Conservation (phyloP, 2,113 vertebrate species). For the Micromys minutus region DNA sequence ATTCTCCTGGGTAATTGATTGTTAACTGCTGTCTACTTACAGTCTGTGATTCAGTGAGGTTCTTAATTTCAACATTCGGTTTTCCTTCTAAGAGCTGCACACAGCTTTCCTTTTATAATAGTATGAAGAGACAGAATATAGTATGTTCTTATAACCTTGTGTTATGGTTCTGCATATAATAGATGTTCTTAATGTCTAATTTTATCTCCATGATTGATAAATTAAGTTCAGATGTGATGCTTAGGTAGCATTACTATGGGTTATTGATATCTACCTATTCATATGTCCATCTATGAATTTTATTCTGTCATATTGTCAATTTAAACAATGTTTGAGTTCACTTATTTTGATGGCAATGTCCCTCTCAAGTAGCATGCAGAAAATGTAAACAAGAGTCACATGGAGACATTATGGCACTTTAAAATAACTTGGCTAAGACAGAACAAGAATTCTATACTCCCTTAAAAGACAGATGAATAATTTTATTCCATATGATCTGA, state of each 20-base stretch:
- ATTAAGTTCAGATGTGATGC: not conserved
- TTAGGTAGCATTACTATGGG: not conserved
- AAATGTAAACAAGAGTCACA: not conserved
- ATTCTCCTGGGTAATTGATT: not conserved
- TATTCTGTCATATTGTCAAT: not conserved
- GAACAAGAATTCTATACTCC: not conserved
- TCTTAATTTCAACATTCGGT: not conserved
- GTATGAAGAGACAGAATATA: not conserved
- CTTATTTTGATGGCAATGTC: not conserved
- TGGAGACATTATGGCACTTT: not conserved
- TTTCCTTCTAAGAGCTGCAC: slow-evolving; percentile 5
- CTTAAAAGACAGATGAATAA: slow-evolving; percentile 62
- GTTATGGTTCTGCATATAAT: not conserved
- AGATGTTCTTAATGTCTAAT: not conserved
- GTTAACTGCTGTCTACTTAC: not conserved
- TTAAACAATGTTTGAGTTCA: not conserved
- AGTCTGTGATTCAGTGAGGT: not conserved
- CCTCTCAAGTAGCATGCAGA: not conserved
- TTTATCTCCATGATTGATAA: not conserved
- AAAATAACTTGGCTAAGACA: slow-evolving; percentile 25
- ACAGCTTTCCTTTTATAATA: not conserved
- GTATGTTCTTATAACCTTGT: not conserved
- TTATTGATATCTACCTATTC: not conserved
- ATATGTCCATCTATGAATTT: no score
- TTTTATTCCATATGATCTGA: slow-evolving; percentile 73